Evolutionary conservation across 2,113 vertebrate genomes (phyloP).

Genomic region (Empidonax alnorum): DNA sequence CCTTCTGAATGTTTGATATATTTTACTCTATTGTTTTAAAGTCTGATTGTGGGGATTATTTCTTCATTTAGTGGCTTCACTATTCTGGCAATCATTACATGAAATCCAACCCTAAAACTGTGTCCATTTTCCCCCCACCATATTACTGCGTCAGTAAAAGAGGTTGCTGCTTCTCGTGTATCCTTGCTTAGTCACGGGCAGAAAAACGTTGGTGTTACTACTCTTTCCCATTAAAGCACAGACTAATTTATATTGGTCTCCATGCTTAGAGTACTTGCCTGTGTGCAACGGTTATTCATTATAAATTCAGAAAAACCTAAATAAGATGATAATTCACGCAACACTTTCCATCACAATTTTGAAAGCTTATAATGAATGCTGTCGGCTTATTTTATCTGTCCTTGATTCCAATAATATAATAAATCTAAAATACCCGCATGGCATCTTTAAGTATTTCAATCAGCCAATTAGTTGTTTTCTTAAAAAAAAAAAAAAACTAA

Average conservation of each 20-base stretch:
- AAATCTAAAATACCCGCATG: neutral
- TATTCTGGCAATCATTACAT: neutral
- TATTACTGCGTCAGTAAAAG: neutral
- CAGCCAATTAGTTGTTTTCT: neutral
- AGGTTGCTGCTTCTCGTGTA: neutral
- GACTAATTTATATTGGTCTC: neutral
- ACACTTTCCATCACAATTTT: neutral
- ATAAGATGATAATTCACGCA: neutral
- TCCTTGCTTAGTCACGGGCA: neutral
- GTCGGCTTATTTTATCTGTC: neutral
- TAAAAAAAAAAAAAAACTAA: neutral
- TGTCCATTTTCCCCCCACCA: neutral
- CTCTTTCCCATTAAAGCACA: neutral
- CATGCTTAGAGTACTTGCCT: neutral
- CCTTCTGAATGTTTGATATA: neutral
- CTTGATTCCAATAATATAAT: neutral
- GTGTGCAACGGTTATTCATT: neutral
- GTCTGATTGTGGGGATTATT: neutral
- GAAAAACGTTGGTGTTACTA: neutral
- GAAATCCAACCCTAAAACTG: neutral
- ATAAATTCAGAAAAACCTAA: neutral
- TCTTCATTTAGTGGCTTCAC: neutral
- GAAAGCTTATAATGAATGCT: neutral
- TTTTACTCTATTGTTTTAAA: neutral
- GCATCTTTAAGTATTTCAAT: neutral